Conservation (phyloP, 2,888 invertebrate species). For the Alloscopus bannaensis region DNA sequence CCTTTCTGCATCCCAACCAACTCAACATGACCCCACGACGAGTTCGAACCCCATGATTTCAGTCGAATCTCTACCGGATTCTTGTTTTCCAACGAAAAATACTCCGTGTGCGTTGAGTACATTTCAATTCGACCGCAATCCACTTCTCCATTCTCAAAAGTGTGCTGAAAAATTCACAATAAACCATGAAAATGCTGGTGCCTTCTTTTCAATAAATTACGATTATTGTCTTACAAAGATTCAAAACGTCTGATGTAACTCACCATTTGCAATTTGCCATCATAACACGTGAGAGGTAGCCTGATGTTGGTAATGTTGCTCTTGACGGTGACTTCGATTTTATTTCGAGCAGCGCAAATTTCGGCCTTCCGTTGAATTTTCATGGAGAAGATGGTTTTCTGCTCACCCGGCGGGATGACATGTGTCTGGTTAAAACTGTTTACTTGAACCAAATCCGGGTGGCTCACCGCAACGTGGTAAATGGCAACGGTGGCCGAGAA, state of each 20-base stretch:
- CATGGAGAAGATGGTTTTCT: conserved; percentile 70
- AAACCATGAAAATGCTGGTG: background rate
- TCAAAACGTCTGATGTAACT: conserved; percentile 67
- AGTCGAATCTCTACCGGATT: conserved; percentile 85
- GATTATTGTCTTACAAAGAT: background rate
- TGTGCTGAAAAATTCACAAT: conserved; percentile 48
- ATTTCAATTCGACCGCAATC: conserved; percentile 82
- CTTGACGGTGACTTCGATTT: conserved; percentile 78
- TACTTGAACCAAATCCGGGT: conserved; percentile 71
- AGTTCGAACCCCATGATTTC: conserved; percentile 80
- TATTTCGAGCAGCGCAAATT: conserved; percentile 69
- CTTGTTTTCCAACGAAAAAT: conserved; percentile 84
- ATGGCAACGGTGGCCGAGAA: conserved; percentile 72
- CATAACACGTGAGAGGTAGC: conserved; percentile 84
- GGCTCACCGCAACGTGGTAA: conserved; percentile 72
- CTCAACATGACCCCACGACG: conserved; percentile 79
- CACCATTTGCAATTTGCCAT: conserved; percentile 82
- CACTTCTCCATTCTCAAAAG: conserved; percentile 75
- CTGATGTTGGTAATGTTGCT: conserved; percentile 85
- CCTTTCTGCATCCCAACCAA: conserved; percentile 81
- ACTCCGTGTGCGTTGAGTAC: conserved; percentile 82
- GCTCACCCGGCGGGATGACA: conserved; percentile 70
- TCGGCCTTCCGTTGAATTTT: conserved; percentile 68
- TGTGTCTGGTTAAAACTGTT: conserved; percentile 71
- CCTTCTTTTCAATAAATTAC: background rate